Conservation (phyloP, 2,888 invertebrate species). For the Furcula furcula region DNA sequence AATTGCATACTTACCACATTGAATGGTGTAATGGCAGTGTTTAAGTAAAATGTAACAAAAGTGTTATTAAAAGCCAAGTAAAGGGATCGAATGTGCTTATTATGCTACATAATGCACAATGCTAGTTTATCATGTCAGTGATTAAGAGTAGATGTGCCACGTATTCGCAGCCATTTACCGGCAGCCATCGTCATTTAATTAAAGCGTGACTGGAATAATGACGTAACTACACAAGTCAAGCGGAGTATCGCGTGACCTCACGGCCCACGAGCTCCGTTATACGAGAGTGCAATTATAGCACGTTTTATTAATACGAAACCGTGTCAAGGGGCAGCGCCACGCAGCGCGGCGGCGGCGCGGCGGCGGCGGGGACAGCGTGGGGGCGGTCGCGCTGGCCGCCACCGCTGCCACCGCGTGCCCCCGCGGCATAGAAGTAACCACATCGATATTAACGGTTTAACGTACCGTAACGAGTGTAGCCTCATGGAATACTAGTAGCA, state of each 20-base stretch:
- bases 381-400: not conserved
- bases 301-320: conserved; percentile 4
- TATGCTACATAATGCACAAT: no score
- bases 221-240: not conserved
- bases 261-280: not conserved
- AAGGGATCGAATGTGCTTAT: no score
- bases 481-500: no score
- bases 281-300: not conserved
- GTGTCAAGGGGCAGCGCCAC: conserved; percentile 2
- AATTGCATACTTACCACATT: no score
- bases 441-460: not conserved
- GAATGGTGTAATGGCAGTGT: no score
- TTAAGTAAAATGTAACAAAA: no score
- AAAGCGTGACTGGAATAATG: no score
- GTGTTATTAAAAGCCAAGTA: no score
- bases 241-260: not conserved
- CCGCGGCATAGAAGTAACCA: not conserved
- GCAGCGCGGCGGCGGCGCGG: not conserved
- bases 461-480: not conserved
- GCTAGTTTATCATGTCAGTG: no score
- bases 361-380: not conserved
- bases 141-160: no score
- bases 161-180: no score
- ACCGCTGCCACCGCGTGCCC: not conserved
- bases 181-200: no score